These are phyloP conservation scores for Cassiopea xamachana DNA, from an alignment of 30 jellyfish, hydroid and myxozoan species.

Conservation along the genomic window DNA sequence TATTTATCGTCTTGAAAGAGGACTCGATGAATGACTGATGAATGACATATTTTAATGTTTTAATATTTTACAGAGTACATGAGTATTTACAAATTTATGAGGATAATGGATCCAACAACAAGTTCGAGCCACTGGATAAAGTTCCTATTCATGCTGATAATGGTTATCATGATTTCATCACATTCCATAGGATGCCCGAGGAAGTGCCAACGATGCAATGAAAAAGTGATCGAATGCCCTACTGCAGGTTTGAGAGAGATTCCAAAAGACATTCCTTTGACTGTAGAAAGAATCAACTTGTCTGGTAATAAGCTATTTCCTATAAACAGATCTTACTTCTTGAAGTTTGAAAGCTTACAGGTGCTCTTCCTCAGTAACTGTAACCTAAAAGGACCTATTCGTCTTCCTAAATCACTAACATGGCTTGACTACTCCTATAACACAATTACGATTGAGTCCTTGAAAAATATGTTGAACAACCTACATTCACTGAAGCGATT, in stretches of 20 bases:
- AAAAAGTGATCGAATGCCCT: neutral
- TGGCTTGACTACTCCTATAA: neutral
- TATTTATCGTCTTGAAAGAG: too few relatives aligned
- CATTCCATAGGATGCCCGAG: neutral
- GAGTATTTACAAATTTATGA: too few relatives aligned
- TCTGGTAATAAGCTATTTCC: conserved; percentile 7
- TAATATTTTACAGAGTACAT: too few relatives aligned
- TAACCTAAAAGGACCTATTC: conserved; percentile 3
- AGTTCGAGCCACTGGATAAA: too few relatives aligned
- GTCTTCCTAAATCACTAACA: neutral
- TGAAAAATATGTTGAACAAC: conserved; percentile 3
- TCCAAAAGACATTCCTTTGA: conserved; percentile 28
- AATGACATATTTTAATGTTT: too few relatives aligned
- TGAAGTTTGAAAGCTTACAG: conserved; percentile 13
- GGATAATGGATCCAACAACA: too few relatives aligned
- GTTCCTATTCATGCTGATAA: neutral
- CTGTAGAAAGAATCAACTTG: conserved; percentile 12
- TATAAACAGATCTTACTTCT: neutral
- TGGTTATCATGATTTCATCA: neutral
- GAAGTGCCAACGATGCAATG: neutral
- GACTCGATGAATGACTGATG: too few relatives aligned
- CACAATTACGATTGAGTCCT: neutral
- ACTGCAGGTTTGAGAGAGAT: conserved; percentile 8
- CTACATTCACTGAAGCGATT: neutral
- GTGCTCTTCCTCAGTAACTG: neutral